Percentiles rank a stretch among this genome's conserved stretches.
Evolutionary conservation across 2,113 vertebrate species (phyloP).

Genomic region (Phalacrocorax carbo): DNA sequence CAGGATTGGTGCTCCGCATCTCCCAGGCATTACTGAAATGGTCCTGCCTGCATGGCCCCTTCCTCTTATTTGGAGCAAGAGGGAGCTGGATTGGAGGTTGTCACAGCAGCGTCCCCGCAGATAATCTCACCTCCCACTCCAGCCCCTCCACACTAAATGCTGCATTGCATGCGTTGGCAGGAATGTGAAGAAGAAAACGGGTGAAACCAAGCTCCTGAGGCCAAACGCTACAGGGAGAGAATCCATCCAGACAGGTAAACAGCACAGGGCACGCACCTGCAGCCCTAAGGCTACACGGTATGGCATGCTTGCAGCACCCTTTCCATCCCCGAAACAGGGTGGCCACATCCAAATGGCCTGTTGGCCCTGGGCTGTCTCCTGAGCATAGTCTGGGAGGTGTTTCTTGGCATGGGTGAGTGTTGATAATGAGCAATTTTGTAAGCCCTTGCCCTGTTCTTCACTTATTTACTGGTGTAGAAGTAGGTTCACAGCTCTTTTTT

Average conservation of each 20-base stretch:
- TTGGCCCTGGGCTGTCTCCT: background rate
- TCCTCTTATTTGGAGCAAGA: background rate
- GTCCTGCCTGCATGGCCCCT: background rate
- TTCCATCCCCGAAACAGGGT: background rate
- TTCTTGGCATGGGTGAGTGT: background rate
- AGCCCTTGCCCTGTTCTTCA: background rate
- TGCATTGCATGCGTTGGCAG: accelerated
- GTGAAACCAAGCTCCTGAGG: background rate
- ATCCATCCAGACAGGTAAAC: background rate
- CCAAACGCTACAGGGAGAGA: background rate
- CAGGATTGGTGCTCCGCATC: background rate
- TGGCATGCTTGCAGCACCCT: background rate
- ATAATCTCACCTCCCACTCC: background rate
- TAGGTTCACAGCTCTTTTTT: background rate
- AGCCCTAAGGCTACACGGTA: accelerated
- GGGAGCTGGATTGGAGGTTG: background rate
- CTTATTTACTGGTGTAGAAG: background rate
- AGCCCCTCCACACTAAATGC: background rate
- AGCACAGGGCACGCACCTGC: background rate
- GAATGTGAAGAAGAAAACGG: background rate
- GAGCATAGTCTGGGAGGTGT: background rate
- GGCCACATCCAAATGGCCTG: background rate
- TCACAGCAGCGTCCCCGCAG: background rate
- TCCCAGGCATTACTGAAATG: background rate
- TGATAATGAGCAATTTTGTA: background rate